A percentile compares a stretch with the other conserved stretches of the same genome.
Evolutionary conservation across 2,888 invertebrate genomes (phyloP).

Genomic region (Poecilus cupreus): DNA sequence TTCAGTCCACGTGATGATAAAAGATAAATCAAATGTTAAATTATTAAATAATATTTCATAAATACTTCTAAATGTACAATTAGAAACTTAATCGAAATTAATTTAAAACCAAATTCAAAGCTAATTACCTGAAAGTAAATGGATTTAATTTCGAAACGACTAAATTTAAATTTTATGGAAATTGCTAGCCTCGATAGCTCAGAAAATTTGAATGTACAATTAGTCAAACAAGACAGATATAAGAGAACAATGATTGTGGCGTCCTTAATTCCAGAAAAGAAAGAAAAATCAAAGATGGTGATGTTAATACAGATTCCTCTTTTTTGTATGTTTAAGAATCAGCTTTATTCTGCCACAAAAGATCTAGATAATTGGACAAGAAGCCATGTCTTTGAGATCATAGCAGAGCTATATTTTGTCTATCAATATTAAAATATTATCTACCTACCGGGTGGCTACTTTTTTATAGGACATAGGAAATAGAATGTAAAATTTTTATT

Average conservation of each 20-base stretch:
- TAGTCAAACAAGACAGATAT: constrained; percentile 53
- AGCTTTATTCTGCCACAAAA: not conserved
- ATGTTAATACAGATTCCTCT: not conserved
- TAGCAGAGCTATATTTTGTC: not conserved
- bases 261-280: constrained; percentile 18
- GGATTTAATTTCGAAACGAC: constrained; percentile 56
- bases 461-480: too few relatives aligned
- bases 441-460: too few relatives aligned
- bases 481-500: too few relatives aligned
- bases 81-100: constrained; percentile 47
- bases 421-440: not conserved
- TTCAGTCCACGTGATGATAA: not conserved
- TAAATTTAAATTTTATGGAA: constrained; percentile 57
- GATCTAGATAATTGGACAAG: not conserved
- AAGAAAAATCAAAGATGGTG: constrained; percentile 36
- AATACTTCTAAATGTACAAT: constrained; percentile 43
- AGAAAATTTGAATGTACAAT: constrained; percentile 56
- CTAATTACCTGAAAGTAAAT: constrained; percentile 58
- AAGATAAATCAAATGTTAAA: too few relatives aligned
- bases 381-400: too few relatives aligned
- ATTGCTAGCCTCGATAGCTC: constrained; percentile 51
- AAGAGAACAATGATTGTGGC: constrained; percentile 35
- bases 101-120: constrained; percentile 51
- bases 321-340: not conserved
- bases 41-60: constrained; percentile 40